A percentile compares a stretch with the other conserved stretches of the same genome.
Evolutionary conservation across 2,888 invertebrate genomes (phyloP).

Genomic region (Brenthis hecate): DNA sequence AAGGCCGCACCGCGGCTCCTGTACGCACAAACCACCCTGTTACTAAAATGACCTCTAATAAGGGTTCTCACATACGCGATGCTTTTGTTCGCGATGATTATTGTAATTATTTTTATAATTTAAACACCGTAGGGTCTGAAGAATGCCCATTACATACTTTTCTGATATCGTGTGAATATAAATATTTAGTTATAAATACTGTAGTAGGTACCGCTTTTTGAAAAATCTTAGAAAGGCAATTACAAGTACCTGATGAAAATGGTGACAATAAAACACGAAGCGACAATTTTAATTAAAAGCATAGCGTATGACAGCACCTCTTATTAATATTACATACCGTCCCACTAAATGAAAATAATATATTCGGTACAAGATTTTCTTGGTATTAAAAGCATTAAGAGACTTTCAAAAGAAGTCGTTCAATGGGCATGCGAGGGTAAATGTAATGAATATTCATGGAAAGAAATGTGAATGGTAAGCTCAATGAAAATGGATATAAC

Average conservation of each 20-base stretch:
- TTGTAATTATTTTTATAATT: background rate
- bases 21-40: constrained; percentile 80
- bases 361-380: constrained; percentile 43
- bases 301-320: constrained; percentile 42
- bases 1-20: constrained; percentile 83
- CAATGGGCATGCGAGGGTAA: constrained; percentile 39
- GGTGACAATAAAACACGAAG: constrained; percentile 25
- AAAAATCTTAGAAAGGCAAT: background rate
- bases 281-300: constrained; percentile 28
- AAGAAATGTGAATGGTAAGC: constrained; percentile 36
- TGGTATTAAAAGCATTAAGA: constrained; percentile 36
- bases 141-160: no score
- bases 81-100: constrained; percentile 17
- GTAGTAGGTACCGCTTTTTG: constrained; percentile 2
- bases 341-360: constrained; percentile 38
- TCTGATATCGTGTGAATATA: background rate
- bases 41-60: constrained; percentile 49
- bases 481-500: constrained; percentile 31
- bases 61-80: constrained; percentile 40
- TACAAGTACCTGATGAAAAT: constrained; percentile 4
- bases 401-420: constrained; percentile 38
- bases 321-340: constrained; percentile 34
- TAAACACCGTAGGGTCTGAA: no score
- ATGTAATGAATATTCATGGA: constrained; percentile 43
- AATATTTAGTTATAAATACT: background rate